A percentile compares a stretch with the other conserved stretches of the same genome.
These are phyloP conservation scores for Hofmannophila pseudospretella DNA, from an alignment of 2,888 invertebrate species.

Conservation along the genomic window DNA sequence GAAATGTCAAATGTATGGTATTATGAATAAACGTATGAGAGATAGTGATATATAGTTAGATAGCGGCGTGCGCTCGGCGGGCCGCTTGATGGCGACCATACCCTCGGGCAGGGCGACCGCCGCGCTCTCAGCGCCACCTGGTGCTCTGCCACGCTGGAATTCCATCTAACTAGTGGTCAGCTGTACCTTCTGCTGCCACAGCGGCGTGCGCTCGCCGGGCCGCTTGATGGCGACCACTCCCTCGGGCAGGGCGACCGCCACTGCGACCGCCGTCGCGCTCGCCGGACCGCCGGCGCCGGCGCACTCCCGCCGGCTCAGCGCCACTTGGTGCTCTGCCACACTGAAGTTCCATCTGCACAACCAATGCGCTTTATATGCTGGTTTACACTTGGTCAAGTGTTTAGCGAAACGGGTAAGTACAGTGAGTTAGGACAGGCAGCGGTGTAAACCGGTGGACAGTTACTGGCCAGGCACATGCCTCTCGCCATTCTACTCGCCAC, in stretches of 20 bases:
- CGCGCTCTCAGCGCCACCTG: conserved; percentile 81
- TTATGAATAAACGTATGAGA: too few relatives aligned
- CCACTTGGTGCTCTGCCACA: conserved; percentile 92
- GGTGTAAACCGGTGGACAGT: too few relatives aligned
- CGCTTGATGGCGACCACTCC: conserved; percentile 85
- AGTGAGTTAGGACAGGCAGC: too few relatives aligned
- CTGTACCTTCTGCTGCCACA: conserved; percentile 88
- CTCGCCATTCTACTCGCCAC: too few relatives aligned
- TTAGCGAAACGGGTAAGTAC: too few relatives aligned
- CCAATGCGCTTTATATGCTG: neutral
- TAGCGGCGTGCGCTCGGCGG: conserved; percentile 64
- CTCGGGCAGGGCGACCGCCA: conserved; percentile 88
- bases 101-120: conserved; percentile 68
- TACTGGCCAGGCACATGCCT: too few relatives aligned
- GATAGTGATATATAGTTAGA: too few relatives aligned
- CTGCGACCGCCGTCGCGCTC: conserved; percentile 79
- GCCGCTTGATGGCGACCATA: too few relatives aligned
- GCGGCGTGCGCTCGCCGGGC: conserved; percentile 74
- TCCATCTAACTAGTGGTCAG: too few relatives aligned
- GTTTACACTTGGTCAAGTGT: too few relatives aligned
- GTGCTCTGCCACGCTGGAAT: conserved; percentile 95
- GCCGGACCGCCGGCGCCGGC: conserved; percentile 23
- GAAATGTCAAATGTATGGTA: too few relatives aligned
- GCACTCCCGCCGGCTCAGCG: conserved; percentile 74
- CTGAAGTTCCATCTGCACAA: conserved; percentile 94